Evolutionary conservation across 2,797 vertebrate genomes (phyloP).

Genomic region (Cynopterus sphinx): DNA sequence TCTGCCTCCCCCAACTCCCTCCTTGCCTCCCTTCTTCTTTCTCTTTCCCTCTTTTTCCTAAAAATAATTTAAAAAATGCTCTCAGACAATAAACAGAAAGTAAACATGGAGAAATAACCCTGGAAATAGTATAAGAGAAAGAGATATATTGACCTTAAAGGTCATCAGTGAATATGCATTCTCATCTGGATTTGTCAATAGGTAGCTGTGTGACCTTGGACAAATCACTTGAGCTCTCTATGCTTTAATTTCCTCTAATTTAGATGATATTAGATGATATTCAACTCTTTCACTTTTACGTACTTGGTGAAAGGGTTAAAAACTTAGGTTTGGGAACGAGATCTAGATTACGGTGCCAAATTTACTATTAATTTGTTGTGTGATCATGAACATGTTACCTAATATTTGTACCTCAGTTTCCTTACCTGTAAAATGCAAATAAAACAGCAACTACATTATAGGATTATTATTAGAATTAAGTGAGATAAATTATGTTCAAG

Average conservation of each 20-base stretch:
- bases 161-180: not conserved
- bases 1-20: not conserved
- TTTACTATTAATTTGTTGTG: not conserved
- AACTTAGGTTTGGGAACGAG: not conserved
- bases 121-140: not conserved
- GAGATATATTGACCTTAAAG: not conserved
- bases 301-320: conserved; percentile 5
- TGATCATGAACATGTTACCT: not conserved
- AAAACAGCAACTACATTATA: not conserved
- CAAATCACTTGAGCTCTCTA: not conserved
- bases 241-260: not conserved
- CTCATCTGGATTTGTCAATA: not conserved
- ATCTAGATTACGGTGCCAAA: not conserved
- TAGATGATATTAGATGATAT: not conserved
- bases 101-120: not conserved
- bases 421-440: not conserved
- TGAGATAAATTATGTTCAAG: not conserved
- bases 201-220: not conserved
- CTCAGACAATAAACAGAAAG: not conserved
- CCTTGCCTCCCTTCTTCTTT: not conserved
- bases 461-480: not conserved
- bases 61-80: not conserved
- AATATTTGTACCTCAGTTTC: not conserved
- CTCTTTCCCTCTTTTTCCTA: not conserved
- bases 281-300: not conserved